Percentiles rank a stretch among this genome's conserved stretches.
phyloP scores from a whole-genome alignment of 2,888 invertebrate genomes.

The Drosophila cracens region DNA sequence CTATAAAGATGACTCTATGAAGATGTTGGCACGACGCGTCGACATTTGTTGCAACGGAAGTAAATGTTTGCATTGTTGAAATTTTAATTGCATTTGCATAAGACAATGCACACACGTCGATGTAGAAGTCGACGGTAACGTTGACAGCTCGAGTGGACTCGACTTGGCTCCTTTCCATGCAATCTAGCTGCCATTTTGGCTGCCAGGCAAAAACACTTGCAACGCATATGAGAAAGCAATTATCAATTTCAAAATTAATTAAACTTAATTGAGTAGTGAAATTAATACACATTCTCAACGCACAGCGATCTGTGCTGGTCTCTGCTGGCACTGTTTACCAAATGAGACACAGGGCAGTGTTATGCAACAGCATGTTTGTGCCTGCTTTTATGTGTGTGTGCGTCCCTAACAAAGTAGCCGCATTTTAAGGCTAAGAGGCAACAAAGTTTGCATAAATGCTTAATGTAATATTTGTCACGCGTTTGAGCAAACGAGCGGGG shows the following conservation, averaged over 20 bases:
- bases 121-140: conserved; percentile 14
- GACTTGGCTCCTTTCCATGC: conserved; percentile 14
- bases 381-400: conserved; percentile 15
- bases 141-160: conserved; percentile 9
- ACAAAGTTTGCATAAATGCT: conserved; percentile 69
- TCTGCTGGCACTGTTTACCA: conserved; percentile 42
- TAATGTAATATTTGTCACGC: conserved; percentile 80
- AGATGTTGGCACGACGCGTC: conserved; percentile 51
- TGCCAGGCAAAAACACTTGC: conserved; percentile 50
- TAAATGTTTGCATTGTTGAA: conserved; percentile 82
- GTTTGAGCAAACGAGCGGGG: conserved; percentile 60
- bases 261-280: conserved; percentile 80
- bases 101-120: conserved; percentile 58
- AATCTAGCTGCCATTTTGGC: conserved; percentile 52
- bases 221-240: conserved; percentile 56
- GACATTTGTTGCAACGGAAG: conserved; percentile 81
- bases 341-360: conserved; percentile 16
- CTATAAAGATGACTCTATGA: conserved; percentile 54
- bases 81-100: conserved; percentile 83
- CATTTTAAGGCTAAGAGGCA: conserved; percentile 61
- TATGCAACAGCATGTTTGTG: conserved; percentile 45
- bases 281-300: conserved; percentile 69
- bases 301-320: conserved; percentile 11
- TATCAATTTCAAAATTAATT: conserved; percentile 82
- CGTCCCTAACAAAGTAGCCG: conserved; percentile 58